A percentile compares a stretch with the other conserved stretches of the same genome.
Conservation (phyloP, 1,140 invertebrate genomes). For the Papilio glaucus region DNA sequence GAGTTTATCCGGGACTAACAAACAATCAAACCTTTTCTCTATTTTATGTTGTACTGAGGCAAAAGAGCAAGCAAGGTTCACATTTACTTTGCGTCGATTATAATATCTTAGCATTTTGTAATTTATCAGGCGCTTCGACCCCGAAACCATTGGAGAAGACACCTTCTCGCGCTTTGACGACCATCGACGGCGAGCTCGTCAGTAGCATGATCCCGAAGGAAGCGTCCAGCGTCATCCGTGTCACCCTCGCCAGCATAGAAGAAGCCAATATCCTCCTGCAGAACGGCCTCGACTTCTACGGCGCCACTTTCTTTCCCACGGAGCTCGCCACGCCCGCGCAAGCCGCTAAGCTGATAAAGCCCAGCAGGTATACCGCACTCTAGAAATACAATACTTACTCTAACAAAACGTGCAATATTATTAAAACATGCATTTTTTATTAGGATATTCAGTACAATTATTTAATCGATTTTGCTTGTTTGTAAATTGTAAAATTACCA, state of each 20-base stretch:
- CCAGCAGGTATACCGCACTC: conserved; percentile 70
- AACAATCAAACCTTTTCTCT: too few species aligned
- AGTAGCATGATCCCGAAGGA: conserved; percentile 83
- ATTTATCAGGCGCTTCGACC: conserved; percentile 71
- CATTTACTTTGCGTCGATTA: too few species aligned
- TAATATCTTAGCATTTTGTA: too few species aligned
- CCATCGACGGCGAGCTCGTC: conserved; percentile 81
- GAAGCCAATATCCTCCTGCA: conserved; percentile 91
- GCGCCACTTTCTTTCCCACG: conserved; percentile 92
- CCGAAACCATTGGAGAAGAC: conserved; percentile 70
- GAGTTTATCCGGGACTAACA: too few species aligned
- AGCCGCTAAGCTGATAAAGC: conserved; percentile 82
- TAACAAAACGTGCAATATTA: too few species aligned
- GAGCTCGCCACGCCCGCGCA: conserved; percentile 87
- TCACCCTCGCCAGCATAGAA: conserved; percentile 91
- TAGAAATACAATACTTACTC: too few species aligned
- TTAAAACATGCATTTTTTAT: background rate
- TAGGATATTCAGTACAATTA: too few species aligned
- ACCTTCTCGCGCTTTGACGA: conserved; percentile 73
- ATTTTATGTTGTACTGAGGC: too few species aligned
- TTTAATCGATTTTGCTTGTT: background rate
- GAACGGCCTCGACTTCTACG: conserved; percentile 93
- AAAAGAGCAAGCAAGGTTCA: too few species aligned
- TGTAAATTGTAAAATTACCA: too few species aligned
- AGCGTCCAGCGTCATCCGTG: conserved; percentile 86